Evolutionary conservation across 2,113 vertebrate genomes (phyloP), one percentile per base, ranked within the genome.

Genomic region (Psephotus haematonotus): DNA sequence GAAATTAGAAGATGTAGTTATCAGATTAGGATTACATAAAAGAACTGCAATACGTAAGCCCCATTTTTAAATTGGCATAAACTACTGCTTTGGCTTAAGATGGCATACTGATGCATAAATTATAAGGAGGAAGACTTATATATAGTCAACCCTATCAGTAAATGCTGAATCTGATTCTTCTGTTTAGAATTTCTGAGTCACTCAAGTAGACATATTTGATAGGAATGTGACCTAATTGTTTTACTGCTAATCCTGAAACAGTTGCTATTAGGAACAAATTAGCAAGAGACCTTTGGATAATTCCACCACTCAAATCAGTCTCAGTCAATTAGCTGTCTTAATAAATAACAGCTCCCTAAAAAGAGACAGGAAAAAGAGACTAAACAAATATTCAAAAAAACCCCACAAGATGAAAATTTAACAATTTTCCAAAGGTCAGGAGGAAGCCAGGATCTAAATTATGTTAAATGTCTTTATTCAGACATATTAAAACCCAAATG

Each of bases 241-340:
- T 97, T 88, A 94, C 91, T 95, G 49, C 57, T 86, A 95, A 95
- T 86, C 87, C 79, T 94, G 85, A 97, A 97, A 94, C 49, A 71
- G 86, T 82, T 96, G 63, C 87, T 91, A 86, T 97, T 96, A 88
- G 67, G 74, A 79, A 91, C 92, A 96, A 96, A 95, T 97, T 91
- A 96, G 72, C 86, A 78, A 96, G 81, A 59, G 50, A 87, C 88
- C 89, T 97, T 97, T 88, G 82, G 91, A 95, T 97, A 95, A 96
- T 96, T 96, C 64, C 88, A 76, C 91, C 94, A 87, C 82, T 97
- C 95, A 97, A 95, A 96, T 96, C 82, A 94, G 53, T 82, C 62
- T 97, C 79, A 92, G 59, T 88, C 86, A 93, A 94, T 93, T 94
- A 90, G 27, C 46, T 17, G 72, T 86, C 86, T 94, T 87, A 95